Conservation (phyloP, 2,888 invertebrate genomes). For the Pachliopta kotzebuea region DNA sequence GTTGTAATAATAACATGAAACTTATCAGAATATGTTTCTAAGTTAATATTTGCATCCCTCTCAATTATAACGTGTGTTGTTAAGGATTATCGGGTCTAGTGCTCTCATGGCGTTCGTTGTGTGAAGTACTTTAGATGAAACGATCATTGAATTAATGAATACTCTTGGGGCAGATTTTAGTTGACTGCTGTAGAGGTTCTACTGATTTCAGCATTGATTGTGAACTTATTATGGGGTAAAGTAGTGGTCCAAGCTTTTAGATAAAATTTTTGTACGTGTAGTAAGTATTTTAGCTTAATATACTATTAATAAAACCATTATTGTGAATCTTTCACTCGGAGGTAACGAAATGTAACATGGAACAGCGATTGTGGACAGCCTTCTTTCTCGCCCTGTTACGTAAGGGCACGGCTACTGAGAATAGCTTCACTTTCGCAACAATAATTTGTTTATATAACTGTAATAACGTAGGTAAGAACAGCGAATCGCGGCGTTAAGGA, state of each 20-base stretch:
- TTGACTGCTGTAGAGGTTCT: slow-evolving; percentile 6
- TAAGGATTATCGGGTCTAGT: slow-evolving; percentile 9
- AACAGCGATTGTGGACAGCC: no score
- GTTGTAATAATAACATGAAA: not conserved
- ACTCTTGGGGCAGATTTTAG: slow-evolving; percentile 13
- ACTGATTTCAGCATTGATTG: not conserved
- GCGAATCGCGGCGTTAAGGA: no score
- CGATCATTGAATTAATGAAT: slow-evolving; percentile 28
- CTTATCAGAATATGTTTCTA: no score
- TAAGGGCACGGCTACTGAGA: no score
- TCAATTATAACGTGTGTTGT: slow-evolving; percentile 17
- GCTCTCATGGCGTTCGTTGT: slow-evolving; percentile 9
- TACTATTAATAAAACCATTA: no score
- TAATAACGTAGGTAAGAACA: no score
- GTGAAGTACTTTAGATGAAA: slow-evolving; percentile 21
- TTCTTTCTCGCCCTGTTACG: no score
- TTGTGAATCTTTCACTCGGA: no score
- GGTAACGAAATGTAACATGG: no score
- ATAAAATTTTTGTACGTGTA: not conserved
- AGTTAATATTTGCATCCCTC: not conserved
- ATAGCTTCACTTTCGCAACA: no score
- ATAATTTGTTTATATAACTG: no score
- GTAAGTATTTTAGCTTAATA: no score
- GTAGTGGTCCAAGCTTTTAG: not conserved
- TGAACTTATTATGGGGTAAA: not conserved